phyloP scores from a whole-genome alignment of 2,113 vertebrate genomes.

The Trochalopteron elliotii region DNA sequence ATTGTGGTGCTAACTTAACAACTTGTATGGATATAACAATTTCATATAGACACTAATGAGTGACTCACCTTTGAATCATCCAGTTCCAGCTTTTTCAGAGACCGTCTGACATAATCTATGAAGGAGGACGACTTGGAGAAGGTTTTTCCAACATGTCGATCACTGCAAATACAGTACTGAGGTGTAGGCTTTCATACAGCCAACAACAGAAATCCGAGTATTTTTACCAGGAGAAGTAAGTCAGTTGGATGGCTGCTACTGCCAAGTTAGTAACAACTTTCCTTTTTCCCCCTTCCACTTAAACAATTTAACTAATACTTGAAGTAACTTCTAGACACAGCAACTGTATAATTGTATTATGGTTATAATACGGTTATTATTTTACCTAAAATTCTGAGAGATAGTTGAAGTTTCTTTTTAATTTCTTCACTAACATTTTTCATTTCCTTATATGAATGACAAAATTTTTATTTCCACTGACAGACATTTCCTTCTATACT shows the following conservation, averaged over 20 bases:
- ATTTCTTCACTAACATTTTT: not conserved
- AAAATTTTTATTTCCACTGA: not conserved
- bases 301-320: not conserved
- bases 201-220: not conserved
- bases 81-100: constrained; percentile 85
- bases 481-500: not conserved
- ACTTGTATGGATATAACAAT: not conserved
- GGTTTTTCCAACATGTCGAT: constrained; percentile 88
- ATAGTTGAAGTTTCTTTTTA: not conserved
- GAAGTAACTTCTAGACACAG: not conserved
- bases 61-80: constrained; percentile 85
- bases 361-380: not conserved
- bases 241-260: not conserved
- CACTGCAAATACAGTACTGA: constrained; percentile 76
- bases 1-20: not conserved
- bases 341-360: not conserved
- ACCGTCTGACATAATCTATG: constrained; percentile 87
- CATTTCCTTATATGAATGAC: not conserved
- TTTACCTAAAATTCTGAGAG: not conserved
- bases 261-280: not conserved
- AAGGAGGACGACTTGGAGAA: constrained; percentile 91
- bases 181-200: not conserved
- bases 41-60: not conserved
- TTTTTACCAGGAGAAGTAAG: not conserved
- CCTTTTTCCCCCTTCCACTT: not conserved